These are phyloP conservation scores for Polylopha cassiicola DNA, from an alignment of 2,888 invertebrate genomes.

Conservation along the genomic window DNA sequence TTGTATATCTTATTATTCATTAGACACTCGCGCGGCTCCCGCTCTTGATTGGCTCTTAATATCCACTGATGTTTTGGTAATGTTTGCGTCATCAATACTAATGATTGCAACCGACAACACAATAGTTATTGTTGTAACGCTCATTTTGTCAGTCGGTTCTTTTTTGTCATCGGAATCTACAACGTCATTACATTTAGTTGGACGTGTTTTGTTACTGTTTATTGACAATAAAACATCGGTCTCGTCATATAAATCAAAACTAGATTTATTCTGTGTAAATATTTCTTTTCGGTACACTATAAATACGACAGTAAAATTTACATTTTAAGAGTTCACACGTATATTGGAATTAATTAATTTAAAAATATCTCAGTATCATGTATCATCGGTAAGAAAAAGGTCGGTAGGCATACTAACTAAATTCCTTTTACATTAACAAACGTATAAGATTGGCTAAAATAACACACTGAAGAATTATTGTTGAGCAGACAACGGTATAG, in stretches of 20 bases:
- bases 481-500: slow-evolving; percentile 47
- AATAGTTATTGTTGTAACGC: slow-evolving; percentile 68
- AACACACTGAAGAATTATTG: slow-evolving; percentile 35
- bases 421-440: too few species aligned
- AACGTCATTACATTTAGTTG: slow-evolving; percentile 74
- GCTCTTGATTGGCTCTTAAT: slow-evolving; percentile 66
- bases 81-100: slow-evolving; percentile 75
- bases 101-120: slow-evolving; percentile 71
- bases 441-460: slow-evolving; percentile 18
- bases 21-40: slow-evolving; percentile 42
- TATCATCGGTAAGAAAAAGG: slow-evolving; percentile 1
- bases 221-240: slow-evolving; percentile 57
- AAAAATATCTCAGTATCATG: too few species aligned
- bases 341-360: slow-evolving; percentile 28
- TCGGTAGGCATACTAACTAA: too few species aligned
- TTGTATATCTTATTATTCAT: slow-evolving; percentile 57
- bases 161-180: slow-evolving; percentile 55
- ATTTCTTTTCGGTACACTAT: slow-evolving; percentile 33
- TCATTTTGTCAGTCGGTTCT: slow-evolving; percentile 39
- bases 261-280: slow-evolving; percentile 29
- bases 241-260: slow-evolving; percentile 37
- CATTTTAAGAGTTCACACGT: slow-evolving; percentile 23
- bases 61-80: slow-evolving; percentile 58
- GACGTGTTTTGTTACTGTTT: slow-evolving; percentile 50
- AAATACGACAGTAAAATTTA: slow-evolving; percentile 28